Percentiles rank a stretch among this genome's conserved stretches.
These are phyloP conservation scores for Oreocharis arfaki DNA, from an alignment of 2,113 vertebrate genomes.

Conservation along the genomic window DNA sequence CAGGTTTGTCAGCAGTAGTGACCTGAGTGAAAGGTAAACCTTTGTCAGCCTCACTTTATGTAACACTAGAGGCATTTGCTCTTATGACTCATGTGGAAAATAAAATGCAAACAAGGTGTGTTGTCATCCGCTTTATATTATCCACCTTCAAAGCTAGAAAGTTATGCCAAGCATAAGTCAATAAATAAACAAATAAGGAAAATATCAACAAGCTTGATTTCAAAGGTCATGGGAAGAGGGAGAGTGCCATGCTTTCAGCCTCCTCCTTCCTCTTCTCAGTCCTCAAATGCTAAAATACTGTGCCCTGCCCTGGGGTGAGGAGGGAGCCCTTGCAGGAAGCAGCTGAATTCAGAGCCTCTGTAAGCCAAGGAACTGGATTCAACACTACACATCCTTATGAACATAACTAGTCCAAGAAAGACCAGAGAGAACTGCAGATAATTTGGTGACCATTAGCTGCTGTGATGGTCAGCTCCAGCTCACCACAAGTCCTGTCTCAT, in stretches of 20 bases:
- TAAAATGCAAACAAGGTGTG: neutral
- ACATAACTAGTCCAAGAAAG: neutral
- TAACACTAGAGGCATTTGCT: neutral
- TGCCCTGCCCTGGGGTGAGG: rapidly evolving
- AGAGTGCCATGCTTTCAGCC: neutral
- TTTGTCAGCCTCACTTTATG: neutral
- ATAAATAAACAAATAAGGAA: neutral
- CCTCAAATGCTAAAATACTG: neutral
- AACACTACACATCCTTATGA: neutral
- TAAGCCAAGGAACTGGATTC: neutral
- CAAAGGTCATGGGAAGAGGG: neutral
- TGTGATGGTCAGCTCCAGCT: rapidly evolving
- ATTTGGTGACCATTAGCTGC: neutral
- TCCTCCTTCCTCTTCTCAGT: neutral
- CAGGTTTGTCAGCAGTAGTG: neutral
- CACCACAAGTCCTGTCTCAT: neutral
- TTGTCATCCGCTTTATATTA: neutral
- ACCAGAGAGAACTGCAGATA: neutral
- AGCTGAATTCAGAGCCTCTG: neutral
- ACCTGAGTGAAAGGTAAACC: neutral
- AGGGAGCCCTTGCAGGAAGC: neutral
- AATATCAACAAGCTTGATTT: neutral
- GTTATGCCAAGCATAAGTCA: neutral
- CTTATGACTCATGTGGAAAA: neutral
- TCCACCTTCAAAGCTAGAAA: neutral